Evolutionary conservation across 1,140 invertebrate genomes (phyloP), one percentile per base, ranked within the genome.

Genomic region (Marisa cornuarietis): DNA sequence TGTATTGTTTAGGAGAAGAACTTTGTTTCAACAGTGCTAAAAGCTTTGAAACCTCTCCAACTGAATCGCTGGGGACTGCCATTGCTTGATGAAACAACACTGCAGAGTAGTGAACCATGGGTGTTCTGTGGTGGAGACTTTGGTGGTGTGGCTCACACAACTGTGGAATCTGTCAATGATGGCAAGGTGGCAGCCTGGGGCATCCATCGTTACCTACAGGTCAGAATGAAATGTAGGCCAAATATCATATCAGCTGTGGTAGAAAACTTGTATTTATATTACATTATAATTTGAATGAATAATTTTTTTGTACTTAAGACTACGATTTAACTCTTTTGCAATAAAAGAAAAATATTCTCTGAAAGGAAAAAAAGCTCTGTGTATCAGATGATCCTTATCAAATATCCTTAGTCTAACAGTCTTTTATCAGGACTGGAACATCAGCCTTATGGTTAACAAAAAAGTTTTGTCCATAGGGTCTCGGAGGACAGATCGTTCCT

Each of bases 151-250:
- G 95, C 97, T 0, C 96, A 99, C 90, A 99, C 98, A 0, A 99
- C 98, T 0, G 98, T 99, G 0, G 98, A 99, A 92, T 96, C 97
- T 5, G 97, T 98, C 0, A 99, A 99, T 90, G 98, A 99, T 92
- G 98, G 98, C 49, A 99, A 99, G 92, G 96, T 95, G 10, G 98
- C 98, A 1, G 96, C 98, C 11, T 99, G 98, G 98, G 93, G 94
- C 84, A 99, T 99, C 72, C 98, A 99, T 88, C 95, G 95, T 85
- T 96, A 96, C 89, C 92, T 99, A 74, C 96, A 98, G 93, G 95
- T 96, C 87, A 80, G 16, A 78, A 66, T 75, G 26, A 65, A 14
- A 14, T 14, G 54, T 11, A 58, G 54, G 2, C 11, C 11, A 58
- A 58, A 58, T 58, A 18, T 3, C 66, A 68, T 68, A 22, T 13